Conservation (phyloP, 2,888 invertebrate genomes). For the Orgyia antiqua region DNA sequence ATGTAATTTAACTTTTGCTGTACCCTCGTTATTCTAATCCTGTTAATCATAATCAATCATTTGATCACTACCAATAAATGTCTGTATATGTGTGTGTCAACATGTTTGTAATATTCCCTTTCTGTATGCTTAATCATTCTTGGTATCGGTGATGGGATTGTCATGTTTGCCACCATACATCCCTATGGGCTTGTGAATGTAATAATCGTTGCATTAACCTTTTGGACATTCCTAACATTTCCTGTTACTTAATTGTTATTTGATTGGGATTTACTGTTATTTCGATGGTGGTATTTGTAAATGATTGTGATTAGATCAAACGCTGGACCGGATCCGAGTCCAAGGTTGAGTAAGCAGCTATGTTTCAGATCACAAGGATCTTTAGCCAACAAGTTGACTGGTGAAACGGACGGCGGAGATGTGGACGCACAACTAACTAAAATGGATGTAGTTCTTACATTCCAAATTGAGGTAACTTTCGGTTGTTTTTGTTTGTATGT, state of each 20-base stretch:
- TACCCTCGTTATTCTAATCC: constrained; percentile 19
- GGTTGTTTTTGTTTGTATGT: background rate
- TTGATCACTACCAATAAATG: constrained; percentile 20
- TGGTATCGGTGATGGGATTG: constrained; percentile 73
- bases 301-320: constrained; percentile 57
- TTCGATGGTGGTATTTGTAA: constrained; percentile 39
- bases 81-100: constrained; percentile 18
- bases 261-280: constrained; percentile 9
- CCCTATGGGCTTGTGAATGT: constrained; percentile 45
- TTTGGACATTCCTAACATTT: constrained; percentile 23
- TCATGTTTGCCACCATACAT: constrained; percentile 54
- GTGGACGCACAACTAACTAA: constrained; percentile 97
- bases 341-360: constrained; percentile 80
- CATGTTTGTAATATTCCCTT: constrained; percentile 56
- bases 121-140: constrained; percentile 75
- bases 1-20: constrained; percentile 12
- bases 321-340: constrained; percentile 75
- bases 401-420: constrained; percentile 96
- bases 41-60: constrained; percentile 18
- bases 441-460: constrained; percentile 98
- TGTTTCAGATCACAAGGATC: constrained; percentile 92
- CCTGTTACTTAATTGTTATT: constrained; percentile 8
- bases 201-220: constrained; percentile 29
- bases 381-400: constrained; percentile 92
- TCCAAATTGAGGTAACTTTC: constrained; percentile 92